Percentiles rank a stretch among this genome's conserved stretches.
These are phyloP conservation scores for Oreochromis tanganicae DNA, from an alignment of 2,113 vertebrate species.

Conservation along the genomic window DNA sequence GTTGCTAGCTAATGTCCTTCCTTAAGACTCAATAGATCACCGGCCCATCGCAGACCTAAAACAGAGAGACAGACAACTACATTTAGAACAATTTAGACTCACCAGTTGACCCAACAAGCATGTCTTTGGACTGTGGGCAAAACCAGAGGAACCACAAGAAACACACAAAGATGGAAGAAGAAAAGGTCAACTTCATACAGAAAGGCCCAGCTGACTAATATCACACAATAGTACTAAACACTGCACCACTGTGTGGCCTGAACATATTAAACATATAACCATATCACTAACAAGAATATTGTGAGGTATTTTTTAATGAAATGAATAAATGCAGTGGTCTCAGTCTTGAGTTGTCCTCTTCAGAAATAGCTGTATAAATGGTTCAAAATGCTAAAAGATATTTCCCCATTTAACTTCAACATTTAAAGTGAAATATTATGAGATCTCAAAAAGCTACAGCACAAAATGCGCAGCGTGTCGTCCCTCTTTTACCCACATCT, in stretches of 20 bases:
- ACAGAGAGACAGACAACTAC: not conserved
- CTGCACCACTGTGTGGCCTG: not conserved
- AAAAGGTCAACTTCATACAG: not conserved
- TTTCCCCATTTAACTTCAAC: not conserved
- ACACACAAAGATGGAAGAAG: not conserved
- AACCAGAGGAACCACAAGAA: not conserved
- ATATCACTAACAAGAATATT: not conserved
- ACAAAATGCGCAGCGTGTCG: fast-evolving
- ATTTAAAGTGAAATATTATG: not conserved
- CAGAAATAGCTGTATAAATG: not conserved
- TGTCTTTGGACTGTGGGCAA: not conserved
- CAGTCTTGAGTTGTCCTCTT: not conserved
- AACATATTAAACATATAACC: not conserved
- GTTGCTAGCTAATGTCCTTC: not conserved
- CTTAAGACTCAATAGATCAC: not conserved
- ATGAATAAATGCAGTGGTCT: not conserved
- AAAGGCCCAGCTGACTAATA: not conserved
- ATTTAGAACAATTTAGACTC: not conserved
- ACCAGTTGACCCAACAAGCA: not conserved
- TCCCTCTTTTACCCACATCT: too few species aligned
- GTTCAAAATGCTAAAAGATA: not conserved
- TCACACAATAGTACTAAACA: not conserved
- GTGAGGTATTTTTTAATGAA: not conserved
- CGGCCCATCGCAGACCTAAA: not conserved
- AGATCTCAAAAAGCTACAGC: fast-evolving